Conservation (phyloP, 2,888 invertebrate genomes). For the Mechanitis messenoides region DNA sequence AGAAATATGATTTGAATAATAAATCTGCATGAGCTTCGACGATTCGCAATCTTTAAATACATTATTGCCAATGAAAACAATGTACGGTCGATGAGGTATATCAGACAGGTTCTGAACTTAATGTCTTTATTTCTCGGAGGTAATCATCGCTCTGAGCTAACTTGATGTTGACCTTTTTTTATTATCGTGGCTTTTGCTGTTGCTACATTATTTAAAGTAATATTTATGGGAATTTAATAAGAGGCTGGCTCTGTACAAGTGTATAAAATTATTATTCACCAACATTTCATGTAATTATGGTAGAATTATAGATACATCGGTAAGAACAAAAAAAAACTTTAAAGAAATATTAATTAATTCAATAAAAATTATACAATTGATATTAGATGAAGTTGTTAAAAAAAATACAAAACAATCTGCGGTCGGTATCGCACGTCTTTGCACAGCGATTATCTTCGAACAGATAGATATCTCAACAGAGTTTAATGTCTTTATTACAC, state of each 20-base stretch:
- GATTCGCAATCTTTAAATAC: too few species aligned
- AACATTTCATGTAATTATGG: too few species aligned
- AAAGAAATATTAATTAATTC: background rate
- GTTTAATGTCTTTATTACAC: slow-evolving; percentile 65
- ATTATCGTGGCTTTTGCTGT: background rate
- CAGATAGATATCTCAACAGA: slow-evolving; percentile 22
- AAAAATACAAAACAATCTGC: slow-evolving; percentile 1
- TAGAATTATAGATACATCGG: too few species aligned
- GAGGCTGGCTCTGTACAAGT: too few species aligned
- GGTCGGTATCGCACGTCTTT: slow-evolving; percentile 18
- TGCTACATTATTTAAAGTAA: slow-evolving; percentile 2
- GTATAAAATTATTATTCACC: too few species aligned
- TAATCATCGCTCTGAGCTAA: slow-evolving; percentile 8
- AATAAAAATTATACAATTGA: background rate
- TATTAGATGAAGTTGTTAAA: background rate
- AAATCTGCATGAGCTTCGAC: too few species aligned
- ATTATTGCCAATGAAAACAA: slow-evolving; percentile 29
- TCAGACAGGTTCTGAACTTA: slow-evolving; percentile 48
- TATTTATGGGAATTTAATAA: background rate
- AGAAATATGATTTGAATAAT: too few species aligned
- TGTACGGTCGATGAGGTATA: slow-evolving; percentile 9
- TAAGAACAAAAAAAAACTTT: too few species aligned
- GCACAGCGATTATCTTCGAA: slow-evolving; percentile 22
- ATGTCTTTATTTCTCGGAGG: slow-evolving; percentile 52
- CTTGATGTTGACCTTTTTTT: slow-evolving; percentile 1